These are phyloP conservation scores for Hylyphantes graminicola DNA, from an alignment of 1,140 invertebrate species.

Conservation along the genomic window DNA sequence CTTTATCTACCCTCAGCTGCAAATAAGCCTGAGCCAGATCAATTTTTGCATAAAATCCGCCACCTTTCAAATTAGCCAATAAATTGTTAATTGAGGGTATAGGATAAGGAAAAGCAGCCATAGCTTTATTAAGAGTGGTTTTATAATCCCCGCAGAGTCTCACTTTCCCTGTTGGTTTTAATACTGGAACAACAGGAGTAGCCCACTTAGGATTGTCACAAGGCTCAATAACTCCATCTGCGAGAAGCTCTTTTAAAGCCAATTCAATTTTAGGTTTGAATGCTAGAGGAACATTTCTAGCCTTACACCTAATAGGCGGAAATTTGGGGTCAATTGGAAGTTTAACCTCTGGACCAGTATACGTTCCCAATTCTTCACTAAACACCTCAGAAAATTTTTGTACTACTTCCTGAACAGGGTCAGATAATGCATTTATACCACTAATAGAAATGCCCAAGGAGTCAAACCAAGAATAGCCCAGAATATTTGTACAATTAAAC, in stretches of 20 bases:
- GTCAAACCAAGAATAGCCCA: neutral
- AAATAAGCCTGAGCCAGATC: conserved; percentile 16
- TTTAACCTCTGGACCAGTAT: neutral
- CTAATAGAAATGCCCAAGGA: neutral
- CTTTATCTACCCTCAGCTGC: conserved; percentile 3
- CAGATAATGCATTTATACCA: conserved; percentile 10
- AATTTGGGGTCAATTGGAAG: neutral
- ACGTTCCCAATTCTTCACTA: neutral
- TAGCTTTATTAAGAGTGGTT: conserved; percentile 12
- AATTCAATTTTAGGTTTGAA: conserved; percentile 5
- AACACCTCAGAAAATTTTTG: neutral
- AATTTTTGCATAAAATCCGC: neutral
- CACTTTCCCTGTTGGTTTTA: neutral
- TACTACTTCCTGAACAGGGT: neutral
- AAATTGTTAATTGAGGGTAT: conserved; percentile 5
- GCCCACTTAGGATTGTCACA: neutral
- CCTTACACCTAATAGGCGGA: conserved; percentile 10
- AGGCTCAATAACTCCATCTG: neutral
- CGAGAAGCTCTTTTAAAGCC: neutral
- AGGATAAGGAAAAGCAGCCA: conserved; percentile 3
- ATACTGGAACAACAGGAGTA: neutral
- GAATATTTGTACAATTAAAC: neutral
- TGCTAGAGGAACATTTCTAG: conserved; percentile 14
- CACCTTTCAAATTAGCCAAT: conserved; percentile 4
- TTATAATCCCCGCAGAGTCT: conserved; percentile 1